Conservation (phyloP, 2,113 vertebrate genomes). For the Lagopus muta region DNA sequence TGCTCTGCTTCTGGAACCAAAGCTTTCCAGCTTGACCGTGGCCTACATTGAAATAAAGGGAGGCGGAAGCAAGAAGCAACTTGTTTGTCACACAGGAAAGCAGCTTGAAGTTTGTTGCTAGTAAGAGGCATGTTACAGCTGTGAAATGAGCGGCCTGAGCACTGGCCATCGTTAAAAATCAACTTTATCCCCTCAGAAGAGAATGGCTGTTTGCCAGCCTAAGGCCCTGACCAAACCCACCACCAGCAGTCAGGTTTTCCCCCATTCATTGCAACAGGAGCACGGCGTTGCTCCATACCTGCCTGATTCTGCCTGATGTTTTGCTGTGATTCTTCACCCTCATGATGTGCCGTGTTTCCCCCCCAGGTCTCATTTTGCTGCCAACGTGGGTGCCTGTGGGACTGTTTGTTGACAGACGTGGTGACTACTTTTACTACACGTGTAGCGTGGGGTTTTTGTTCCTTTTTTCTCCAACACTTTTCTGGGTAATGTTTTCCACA, state of each 20-base stretch:
- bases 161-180: neutral
- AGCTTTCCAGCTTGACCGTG: neutral
- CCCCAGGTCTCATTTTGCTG: neutral
- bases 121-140: neutral
- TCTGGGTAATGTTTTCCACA: conserved; percentile 52
- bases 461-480: conserved; percentile 14
- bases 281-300: neutral
- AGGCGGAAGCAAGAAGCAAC: conserved; percentile 44
- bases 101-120: neutral
- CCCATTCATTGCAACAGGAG: accelerated
- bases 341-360: neutral
- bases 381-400: neutral
- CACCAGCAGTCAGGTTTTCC: neutral
- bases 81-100: conserved; percentile 29
- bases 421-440: conserved; percentile 25
- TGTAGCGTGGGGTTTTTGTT: neutral
- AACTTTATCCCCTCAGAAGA: neutral
- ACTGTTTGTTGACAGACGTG: neutral
- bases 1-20: neutral
- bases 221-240: neutral
- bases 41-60: conserved; percentile 36
- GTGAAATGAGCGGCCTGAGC: neutral
- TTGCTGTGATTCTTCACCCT: neutral
- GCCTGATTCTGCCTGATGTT: neutral
- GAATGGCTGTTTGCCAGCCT: neutral